Base-by-base conservation (phyloP, 2,888 invertebrate genomes). In the Leptopterna dolabrata region DNA sequence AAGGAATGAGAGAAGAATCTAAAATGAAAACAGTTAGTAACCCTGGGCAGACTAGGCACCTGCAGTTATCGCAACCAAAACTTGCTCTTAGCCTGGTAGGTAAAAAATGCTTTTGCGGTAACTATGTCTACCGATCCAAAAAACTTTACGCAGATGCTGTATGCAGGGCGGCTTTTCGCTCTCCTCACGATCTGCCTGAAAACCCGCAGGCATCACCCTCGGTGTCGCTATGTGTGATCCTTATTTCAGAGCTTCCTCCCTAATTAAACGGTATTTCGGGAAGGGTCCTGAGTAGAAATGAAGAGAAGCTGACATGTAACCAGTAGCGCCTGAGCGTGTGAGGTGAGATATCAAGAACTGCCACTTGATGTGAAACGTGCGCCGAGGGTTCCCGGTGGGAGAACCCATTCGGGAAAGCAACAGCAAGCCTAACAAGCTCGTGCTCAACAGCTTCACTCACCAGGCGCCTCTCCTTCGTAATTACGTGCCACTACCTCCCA, bases 371-470 rank as follows among this genome's bases (percentile, higher is more conserved):
- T 11, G 83, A 70, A 83, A 83, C 83, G 83, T 83, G 83, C 63
- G 83, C 83, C 4, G 19, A 36, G 41, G 13, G 63, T 70, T 13
- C 4, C 27, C 55, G 19, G 45, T 6, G 19, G 81, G 19, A 82
- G 82, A 55, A 63, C 63, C 36, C 63, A 70, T 70, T 83, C 47
- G 41, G 83, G 70, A 41, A 41, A 83, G 83, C 83, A 83, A 83
- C 83, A 83, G 83, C 83, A 16, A 63, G 71, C 70, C 83, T 83
- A 83, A 83, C 83, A 83, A 83, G 83, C 70, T 19, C 83, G 83
- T 83, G 83, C 83, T 83, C 83, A 83, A 83, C 83, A 83, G 83
- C 83, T 63, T 70, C 27, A 29, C 81, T 51, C 71, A 81, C 45
- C 24, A 16, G 76, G 30, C n/a, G 78, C 27, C 45, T 43, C 78